Conservation (phyloP, 2,113 vertebrate genomes). For the Raphicerus campestris region DNA sequence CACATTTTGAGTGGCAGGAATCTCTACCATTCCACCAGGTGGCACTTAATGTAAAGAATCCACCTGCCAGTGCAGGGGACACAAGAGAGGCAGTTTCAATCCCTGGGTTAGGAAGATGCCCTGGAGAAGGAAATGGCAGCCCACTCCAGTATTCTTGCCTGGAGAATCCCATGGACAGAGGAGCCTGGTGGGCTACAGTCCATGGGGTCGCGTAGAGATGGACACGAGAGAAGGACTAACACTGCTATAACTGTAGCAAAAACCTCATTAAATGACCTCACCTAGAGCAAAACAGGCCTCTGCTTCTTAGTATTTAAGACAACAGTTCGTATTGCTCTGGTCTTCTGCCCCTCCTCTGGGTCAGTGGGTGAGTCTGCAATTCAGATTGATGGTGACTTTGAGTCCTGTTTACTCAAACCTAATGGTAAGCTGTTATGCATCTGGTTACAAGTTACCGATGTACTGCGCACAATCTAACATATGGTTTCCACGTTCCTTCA, state of each 20-base stretch:
- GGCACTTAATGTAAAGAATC: neutral
- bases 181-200: neutral
- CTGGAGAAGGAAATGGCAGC: neutral
- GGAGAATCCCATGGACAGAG: neutral
- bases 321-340: neutral
- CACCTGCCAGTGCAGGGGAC: neutral
- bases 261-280: too few species aligned
- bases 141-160: neutral
- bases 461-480: fast-evolving
- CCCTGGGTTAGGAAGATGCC: neutral
- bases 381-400: neutral
- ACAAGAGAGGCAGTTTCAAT: neutral
- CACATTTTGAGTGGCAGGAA: neutral
- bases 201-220: too few species aligned
- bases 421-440: neutral
- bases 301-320: neutral
- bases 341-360: neutral
- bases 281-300: neutral
- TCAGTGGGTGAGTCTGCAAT: neutral
- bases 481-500: too few species aligned
- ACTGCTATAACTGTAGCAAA: too few species aligned
- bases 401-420: neutral
- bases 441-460: fast-evolving
- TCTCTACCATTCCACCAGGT: neutral
- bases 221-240: too few species aligned